Evolutionary conservation across 2,888 invertebrate species (phyloP).

Genomic region (Arctia plantaginis): DNA sequence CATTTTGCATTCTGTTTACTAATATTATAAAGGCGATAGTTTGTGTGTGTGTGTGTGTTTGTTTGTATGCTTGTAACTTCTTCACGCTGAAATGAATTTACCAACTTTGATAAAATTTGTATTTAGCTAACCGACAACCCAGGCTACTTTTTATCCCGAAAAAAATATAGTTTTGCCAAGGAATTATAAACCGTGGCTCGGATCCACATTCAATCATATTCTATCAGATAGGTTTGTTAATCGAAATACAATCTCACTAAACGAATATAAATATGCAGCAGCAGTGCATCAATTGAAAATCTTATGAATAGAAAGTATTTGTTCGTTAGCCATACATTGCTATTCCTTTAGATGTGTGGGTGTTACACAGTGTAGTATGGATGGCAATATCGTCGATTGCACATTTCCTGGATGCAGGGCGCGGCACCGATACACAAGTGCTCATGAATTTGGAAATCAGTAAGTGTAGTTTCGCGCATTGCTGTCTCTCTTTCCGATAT

Average conservation of each 20-base stretch:
- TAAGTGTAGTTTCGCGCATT: conserved; percentile 29
- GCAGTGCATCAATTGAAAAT: conserved; percentile 16
- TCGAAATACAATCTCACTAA: neutral
- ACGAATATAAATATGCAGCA: neutral
- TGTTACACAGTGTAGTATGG: conserved; percentile 11
- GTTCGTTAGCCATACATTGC: conserved; percentile 26
- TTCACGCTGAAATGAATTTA: too few relatives aligned
- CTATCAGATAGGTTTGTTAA: neutral
- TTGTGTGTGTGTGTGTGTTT: too few relatives aligned
- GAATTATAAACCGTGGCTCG: too few relatives aligned
- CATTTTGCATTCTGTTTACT: neutral
- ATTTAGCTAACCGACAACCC: too few relatives aligned
- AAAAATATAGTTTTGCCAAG: too few relatives aligned
- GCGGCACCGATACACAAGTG: conserved; percentile 17
- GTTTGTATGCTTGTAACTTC: too few relatives aligned
- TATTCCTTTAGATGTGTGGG: conserved; percentile 23
- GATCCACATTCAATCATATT: too few relatives aligned
- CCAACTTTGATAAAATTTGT: too few relatives aligned
- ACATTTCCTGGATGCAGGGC: conserved; percentile 54
- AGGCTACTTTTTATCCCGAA: too few relatives aligned
- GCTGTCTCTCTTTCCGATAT: conserved; percentile 20
- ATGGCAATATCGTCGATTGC: conserved; percentile 62
- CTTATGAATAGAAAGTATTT: conserved; percentile 25
- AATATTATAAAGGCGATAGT: too few relatives aligned
- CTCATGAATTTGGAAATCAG: conserved; percentile 62